Evolutionary conservation across 2,888 invertebrate genomes (phyloP).

Genomic region (Apeira syringaria): DNA sequence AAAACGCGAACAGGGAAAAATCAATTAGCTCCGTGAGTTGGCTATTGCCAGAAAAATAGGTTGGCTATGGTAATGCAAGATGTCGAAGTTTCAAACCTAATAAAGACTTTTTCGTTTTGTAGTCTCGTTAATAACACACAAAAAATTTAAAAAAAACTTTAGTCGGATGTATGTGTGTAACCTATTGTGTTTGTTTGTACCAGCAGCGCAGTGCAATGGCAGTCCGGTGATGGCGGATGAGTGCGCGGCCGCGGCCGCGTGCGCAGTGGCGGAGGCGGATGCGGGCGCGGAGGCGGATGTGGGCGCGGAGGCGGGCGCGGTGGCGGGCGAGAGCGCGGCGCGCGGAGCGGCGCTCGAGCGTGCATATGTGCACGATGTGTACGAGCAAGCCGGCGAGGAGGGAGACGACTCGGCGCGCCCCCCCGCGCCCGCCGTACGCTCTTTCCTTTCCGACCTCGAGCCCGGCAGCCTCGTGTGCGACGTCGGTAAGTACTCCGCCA

Average conservation of each 20-base stretch:
- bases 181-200: slow-evolving; percentile 27
- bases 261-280: slow-evolving; percentile 70
- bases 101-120: too few relatives aligned
- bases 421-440: slow-evolving; percentile 88
- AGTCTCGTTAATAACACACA: too few relatives aligned
- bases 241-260: slow-evolving; percentile 51
- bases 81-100: too few relatives aligned
- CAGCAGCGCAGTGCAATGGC: slow-evolving; percentile 70
- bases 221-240: slow-evolving; percentile 80
- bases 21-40: too few relatives aligned
- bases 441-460: slow-evolving; percentile 93
- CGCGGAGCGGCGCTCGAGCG: slow-evolving; percentile 71
- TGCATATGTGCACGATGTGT: slow-evolving; percentile 97
- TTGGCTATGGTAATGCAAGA: too few relatives aligned
- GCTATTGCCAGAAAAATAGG: too few relatives aligned
- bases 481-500: slow-evolving; percentile 90
- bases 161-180: background rate
- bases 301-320: slow-evolving; percentile 58
- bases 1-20: too few relatives aligned
- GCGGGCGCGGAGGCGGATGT: slow-evolving; percentile 43
- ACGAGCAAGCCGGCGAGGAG: slow-evolving; percentile 93
- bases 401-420: slow-evolving; percentile 64
- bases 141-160: too few relatives aligned
- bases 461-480: slow-evolving; percentile 97
- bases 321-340: slow-evolving; percentile 56